Conservation (phyloP, 2,113 vertebrate genomes). For the Brachypodius melanocephalos region DNA sequence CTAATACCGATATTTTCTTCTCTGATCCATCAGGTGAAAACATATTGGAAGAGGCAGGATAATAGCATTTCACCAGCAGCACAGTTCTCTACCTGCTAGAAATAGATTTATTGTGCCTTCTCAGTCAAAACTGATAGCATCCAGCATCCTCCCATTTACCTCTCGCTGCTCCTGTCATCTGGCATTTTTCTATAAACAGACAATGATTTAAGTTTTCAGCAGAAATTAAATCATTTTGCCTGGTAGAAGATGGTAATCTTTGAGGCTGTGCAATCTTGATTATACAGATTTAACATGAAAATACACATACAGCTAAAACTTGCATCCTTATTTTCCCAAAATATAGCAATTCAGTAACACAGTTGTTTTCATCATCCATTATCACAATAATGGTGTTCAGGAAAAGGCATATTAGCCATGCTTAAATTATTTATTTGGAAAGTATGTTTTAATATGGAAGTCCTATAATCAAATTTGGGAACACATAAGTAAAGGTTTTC, state of each 20-base stretch:
- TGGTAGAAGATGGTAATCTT: neutral
- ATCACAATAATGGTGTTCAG: neutral
- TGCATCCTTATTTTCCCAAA: neutral
- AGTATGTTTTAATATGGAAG: neutral
- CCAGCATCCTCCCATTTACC: neutral
- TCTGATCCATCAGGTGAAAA: constrained; percentile 11
- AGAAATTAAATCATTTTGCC: neutral
- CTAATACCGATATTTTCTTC: neutral
- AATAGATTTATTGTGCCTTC: neutral
- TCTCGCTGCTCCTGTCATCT: neutral
- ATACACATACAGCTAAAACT: neutral
- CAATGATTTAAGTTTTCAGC: constrained; percentile 14
- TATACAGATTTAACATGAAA: neutral
- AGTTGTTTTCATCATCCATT: neutral
- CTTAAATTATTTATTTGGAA: neutral
- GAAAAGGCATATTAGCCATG: neutral
- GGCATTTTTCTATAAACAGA: neutral
- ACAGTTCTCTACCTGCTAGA: constrained; percentile 6
- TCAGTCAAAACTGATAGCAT: constrained; percentile 13
- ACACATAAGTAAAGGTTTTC: neutral
- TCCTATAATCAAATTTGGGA: neutral
- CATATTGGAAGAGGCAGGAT: constrained; percentile 52
- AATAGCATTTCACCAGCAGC: neutral
- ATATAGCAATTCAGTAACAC: neutral
- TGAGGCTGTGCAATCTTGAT: neutral